These are phyloP conservation scores for Proctacanthus coquilletti DNA, from an alignment of 1,140 invertebrate species.

Conservation along the genomic window DNA sequence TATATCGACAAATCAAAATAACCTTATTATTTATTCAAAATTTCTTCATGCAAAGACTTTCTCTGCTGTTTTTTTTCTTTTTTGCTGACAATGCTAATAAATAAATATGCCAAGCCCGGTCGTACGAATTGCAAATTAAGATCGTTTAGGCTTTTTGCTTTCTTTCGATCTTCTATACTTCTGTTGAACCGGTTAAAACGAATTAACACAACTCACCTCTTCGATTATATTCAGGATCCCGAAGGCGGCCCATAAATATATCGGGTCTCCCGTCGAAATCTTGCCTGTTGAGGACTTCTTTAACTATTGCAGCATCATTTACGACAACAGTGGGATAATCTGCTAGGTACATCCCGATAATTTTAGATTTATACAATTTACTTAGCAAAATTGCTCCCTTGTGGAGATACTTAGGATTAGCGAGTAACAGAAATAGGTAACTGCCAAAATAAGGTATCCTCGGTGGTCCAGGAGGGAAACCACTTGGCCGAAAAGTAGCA, in stretches of 20 bases:
- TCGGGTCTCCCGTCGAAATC: constrained; percentile 30
- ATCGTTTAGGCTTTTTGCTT: no score
- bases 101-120: no score
- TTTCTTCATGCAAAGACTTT: no score
- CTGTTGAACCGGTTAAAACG: no score
- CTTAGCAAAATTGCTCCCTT: constrained; percentile 18
- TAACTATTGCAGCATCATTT: constrained; percentile 26
- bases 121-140: no score
- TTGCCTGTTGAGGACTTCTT: constrained; percentile 27
- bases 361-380: constrained; percentile 30
- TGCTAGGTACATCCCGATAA: constrained; percentile 31
- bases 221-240: constrained; percentile 17
- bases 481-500: not conserved
- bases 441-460: constrained; percentile 23
- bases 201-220: constrained; percentile 19
- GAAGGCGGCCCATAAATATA: constrained; percentile 9
- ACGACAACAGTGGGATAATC: constrained; percentile 20
- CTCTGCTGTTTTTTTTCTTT: no score
- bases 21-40: no score
- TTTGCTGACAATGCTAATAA: no score
- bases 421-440: constrained; percentile 22
- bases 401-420: constrained; percentile 21
- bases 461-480: constrained; percentile 15
- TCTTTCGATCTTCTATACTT: no score
- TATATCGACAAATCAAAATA: no score